Percentiles rank a stretch among this genome's conserved stretches.
phyloP scores from a whole-genome alignment of 2,888 invertebrate genomes.

The Orthosia cruda region DNA sequence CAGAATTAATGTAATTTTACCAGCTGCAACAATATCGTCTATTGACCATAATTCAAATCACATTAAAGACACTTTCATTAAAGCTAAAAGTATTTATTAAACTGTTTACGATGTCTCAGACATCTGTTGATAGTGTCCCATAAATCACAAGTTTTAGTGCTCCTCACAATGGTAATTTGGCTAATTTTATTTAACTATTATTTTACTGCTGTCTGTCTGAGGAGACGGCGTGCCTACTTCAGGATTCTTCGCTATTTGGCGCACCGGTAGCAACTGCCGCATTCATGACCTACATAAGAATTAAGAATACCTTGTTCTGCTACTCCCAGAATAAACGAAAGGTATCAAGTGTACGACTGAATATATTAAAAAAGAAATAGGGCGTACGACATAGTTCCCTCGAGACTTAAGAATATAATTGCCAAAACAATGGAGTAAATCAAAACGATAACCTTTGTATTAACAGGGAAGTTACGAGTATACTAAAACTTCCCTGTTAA shows the following conservation, averaged over 20 bases:
- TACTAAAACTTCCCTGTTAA: conserved; percentile 18
- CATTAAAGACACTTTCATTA: conserved; percentile 54
- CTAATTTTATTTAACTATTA: conserved; percentile 72
- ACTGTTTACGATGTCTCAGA: conserved; percentile 68
- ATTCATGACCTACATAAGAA: conserved; percentile 62
- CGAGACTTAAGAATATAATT: conserved; percentile 27
- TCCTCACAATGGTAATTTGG: conserved; percentile 67
- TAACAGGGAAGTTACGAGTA: too few species aligned
- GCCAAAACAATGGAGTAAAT: conserved; percentile 33
- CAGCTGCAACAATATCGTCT: background rate
- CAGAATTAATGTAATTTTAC: background rate
- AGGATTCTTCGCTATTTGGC: conserved; percentile 67
- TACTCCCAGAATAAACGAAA: conserved; percentile 41
- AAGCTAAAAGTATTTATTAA: conserved; percentile 52
- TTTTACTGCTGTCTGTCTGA: conserved; percentile 72
- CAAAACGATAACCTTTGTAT: too few species aligned
- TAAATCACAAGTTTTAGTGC: conserved; percentile 78
- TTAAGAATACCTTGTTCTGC: conserved; percentile 47
- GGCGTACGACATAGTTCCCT: conserved; percentile 26
- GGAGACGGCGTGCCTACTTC: conserved; percentile 55
- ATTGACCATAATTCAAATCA: conserved; percentile 14
- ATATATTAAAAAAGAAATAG: conserved; percentile 44
- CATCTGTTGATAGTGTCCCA: conserved; percentile 65
- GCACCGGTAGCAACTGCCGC: conserved; percentile 60
- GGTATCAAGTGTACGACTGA: conserved; percentile 28